Base-by-base conservation (phyloP, 1,140 invertebrate genomes). In the Brachionus koreanus region DNA sequence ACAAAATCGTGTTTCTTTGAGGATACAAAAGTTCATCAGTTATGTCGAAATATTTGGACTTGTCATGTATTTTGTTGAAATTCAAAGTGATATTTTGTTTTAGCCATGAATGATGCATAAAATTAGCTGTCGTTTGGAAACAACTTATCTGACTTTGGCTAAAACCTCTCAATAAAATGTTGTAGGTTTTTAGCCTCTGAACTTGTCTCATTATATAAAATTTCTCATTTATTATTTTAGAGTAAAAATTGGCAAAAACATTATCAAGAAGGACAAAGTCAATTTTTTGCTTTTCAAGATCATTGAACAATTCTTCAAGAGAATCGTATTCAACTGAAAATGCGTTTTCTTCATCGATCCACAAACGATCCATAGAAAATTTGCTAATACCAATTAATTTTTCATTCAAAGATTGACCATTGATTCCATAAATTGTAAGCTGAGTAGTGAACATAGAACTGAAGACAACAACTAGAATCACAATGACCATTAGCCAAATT, bases 1-100 rank as follows among this genome's bases (percentile, higher is more conserved):
- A 61, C 10, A 79, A 19, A 42, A 61, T 61, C 13, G 49, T 43
- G 12, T 79, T 79, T n/a, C 76, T 25, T 19, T 43, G 35, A 23
- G 76, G 76, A 61, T 79, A 79, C n/a, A 79, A 35, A 10, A 79
- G 39, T 65, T 79, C 49, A 16, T 79, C 49, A 25, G 76, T 79
- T 12, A 79, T 79, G 39, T 42, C 39, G 57, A 79, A 79, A 61
- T 79, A 79, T 42, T 79, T 43, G 3, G 76, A 61, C 29, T 57
- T 79, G 76, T 79, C 76, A 35, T 61, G 52, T 35, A 79, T 42
- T 65, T 79, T 79, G 49, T 79, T 25, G 5, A 39, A 61, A 65
- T 79, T 79, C 7, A 43, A 7, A 9, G 76, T 63, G 13, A 79
- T 29, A 29, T 79, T 79, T 65, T 57, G 61, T 65, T 16, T 57